Percentiles rank a stretch among this genome's conserved stretches.
Conservation (phyloP, 2,797 vertebrate genomes). For the Neolamprologus multifasciatus region DNA sequence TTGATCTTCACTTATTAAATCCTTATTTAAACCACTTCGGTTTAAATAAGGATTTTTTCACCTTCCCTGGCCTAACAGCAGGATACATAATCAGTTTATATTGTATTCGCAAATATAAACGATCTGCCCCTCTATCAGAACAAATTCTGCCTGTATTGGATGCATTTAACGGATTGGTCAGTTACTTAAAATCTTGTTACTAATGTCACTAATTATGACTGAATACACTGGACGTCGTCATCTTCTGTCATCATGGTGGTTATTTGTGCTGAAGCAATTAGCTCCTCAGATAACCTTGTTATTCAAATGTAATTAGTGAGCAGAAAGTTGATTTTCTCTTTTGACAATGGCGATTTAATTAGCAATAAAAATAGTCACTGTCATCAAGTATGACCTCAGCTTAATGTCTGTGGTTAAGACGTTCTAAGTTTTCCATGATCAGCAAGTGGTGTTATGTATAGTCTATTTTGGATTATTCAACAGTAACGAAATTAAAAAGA, state of each 20-base stretch:
- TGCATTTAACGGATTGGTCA: neutral
- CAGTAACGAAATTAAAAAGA: neutral
- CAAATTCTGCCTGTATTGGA: neutral
- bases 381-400: neutral
- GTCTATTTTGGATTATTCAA: neutral
- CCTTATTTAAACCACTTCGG: neutral
- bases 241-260: conserved; percentile 8
- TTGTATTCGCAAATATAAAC: neutral
- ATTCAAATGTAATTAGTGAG: conserved; percentile 42
- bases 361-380: neutral
- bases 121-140: neutral
- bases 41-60: neutral
- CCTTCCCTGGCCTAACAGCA: neutral
- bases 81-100: neutral
- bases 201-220: conserved; percentile 22
- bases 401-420: neutral
- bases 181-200: conserved; percentile 25
- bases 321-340: conserved; percentile 8
- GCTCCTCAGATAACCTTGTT: conserved; percentile 23
- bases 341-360: conserved; percentile 4
- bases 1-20: neutral
- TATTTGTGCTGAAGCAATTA: conserved; percentile 21
- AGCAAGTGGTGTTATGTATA: neutral
- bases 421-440: neutral
- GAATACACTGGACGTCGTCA: neutral